Base-by-base conservation (phyloP, 2,797 vertebrate genomes). In the Spatula clypeata region DNA sequence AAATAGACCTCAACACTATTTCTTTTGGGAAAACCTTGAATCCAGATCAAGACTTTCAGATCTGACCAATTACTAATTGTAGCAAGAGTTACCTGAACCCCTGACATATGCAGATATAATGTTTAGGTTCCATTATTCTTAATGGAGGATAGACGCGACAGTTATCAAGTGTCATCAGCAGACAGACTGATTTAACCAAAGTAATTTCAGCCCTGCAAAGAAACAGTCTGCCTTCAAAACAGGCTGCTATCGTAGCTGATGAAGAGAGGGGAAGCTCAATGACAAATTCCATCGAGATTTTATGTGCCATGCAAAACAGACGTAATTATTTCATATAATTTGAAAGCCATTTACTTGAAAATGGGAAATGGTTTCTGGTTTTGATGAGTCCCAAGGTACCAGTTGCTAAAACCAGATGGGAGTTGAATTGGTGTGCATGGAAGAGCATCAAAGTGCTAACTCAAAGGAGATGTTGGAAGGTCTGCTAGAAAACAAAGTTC, bases 261-360 rank as follows among this genome's bases (percentile, higher is more conserved):
- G 74, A 79, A 14, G 61, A 82, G 72, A 64, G 69, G 13, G 16
- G 45, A 70, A 5, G 4, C 83, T 86, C 69, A 44, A 70, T 77
- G 58, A 34, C 40, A 76, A 86, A 88, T 93, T 55, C 82, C 58
- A 34, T 47, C 32, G 88, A 58, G 79, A 57, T 79, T 90, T 94
- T 44, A 47, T 49, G 45, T 79, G 51, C 72, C 15, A 2, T 80
- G 23, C 0, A 1, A 66, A 86, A 38, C 49, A 93, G 84, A 74
- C 34, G n/a, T 79, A n/a, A 86, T 93, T 81, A 83, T 86, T 89
- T 91, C 42, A 13, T 55, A 16, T 45, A 0, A 51, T 53, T 86
- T 69, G 45, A 86, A 93, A 95, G 70, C 38, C 66, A 58, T 44
- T 87, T 72, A 51, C 62, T 88, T 77, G 67, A 44, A 82, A 57